These are phyloP conservation scores for Neocrepidodera transversa DNA, from an alignment of 2,888 invertebrate genomes.

Conservation along the genomic window DNA sequence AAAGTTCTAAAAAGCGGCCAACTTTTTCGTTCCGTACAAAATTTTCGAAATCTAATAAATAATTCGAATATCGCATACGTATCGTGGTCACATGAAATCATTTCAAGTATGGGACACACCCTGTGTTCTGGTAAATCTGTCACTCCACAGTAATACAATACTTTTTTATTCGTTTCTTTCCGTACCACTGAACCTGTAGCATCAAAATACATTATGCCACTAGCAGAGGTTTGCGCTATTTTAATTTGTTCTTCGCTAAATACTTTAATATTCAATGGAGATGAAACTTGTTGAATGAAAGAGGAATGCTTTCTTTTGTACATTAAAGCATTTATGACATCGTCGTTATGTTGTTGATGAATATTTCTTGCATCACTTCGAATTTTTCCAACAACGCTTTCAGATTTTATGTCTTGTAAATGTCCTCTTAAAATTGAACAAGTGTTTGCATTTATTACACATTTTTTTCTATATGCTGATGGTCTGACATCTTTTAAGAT, in stretches of 20 bases:
- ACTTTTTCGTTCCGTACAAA: not conserved
- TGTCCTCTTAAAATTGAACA: too few relatives aligned
- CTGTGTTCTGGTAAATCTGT: slow-evolving; percentile 6
- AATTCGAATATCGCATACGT: slow-evolving; percentile 12
- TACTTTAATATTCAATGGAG: slow-evolving; percentile 18
- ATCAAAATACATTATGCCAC: slow-evolving; percentile 9
- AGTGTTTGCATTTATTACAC: too few relatives aligned
- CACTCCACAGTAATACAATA: slow-evolving; percentile 4
- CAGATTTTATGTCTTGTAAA: too few relatives aligned
- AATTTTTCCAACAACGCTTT: too few relatives aligned
- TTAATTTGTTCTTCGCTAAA: slow-evolving; percentile 14
- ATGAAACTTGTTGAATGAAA: slow-evolving; percentile 18
- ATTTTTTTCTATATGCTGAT: too few relatives aligned
- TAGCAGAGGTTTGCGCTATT: not conserved
- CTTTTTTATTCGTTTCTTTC: not conserved
- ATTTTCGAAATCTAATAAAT: slow-evolving; percentile 13
- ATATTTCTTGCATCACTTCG: too few relatives aligned
- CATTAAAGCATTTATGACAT: slow-evolving; percentile 5
- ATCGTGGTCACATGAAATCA: slow-evolving; percentile 14
- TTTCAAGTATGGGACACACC: slow-evolving; percentile 14
- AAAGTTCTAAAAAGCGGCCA: slow-evolving; percentile 22
- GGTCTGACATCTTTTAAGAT: too few relatives aligned
- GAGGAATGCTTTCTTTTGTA: slow-evolving; percentile 13
- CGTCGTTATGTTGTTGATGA: too few relatives aligned
- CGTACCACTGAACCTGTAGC: slow-evolving; percentile 15